A percentile compares a stretch with the other conserved stretches of the same genome.
phyloP scores from a whole-genome alignment of 2,888 invertebrate genomes.

The Meloe dianella region DNA sequence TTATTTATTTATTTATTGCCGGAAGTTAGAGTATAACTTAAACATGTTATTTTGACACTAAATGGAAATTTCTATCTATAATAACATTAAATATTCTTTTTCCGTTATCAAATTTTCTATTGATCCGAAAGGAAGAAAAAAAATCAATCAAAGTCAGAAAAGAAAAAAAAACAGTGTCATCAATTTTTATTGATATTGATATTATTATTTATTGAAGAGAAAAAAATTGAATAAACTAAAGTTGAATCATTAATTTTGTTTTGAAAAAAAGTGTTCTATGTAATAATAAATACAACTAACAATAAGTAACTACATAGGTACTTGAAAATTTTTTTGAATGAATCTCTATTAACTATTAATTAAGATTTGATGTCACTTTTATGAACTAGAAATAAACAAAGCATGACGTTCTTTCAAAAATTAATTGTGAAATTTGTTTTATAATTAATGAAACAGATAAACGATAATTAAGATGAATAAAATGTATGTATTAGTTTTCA shows the following conservation, averaged over 20 bases:
- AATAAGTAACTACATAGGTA: not conserved
- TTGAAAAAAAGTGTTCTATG: not conserved
- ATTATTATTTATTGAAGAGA: too few relatives aligned
- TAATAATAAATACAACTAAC: too few relatives aligned
- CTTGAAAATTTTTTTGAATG: not conserved
- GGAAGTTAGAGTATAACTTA: not conserved
- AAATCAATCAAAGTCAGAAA: too few relatives aligned
- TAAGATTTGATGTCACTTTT: not conserved
- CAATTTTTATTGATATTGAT: not conserved
- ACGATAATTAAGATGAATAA: not conserved
- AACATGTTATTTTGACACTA: not conserved
- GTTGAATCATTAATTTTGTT: not conserved
- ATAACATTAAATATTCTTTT: too few relatives aligned
- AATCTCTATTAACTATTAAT: not conserved
- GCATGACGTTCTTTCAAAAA: not conserved
- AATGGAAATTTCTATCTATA: not conserved
- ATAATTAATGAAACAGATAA: not conserved
- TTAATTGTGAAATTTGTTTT: not conserved
- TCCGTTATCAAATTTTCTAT: not conserved
- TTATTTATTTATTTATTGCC: constrained; percentile 6
- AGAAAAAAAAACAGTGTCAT: too few relatives aligned
- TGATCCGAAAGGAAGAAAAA: not conserved
- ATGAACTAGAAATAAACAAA: not conserved
- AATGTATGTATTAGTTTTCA: not conserved
- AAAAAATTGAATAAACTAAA: not conserved